Evolutionary conservation across 2,888 invertebrate species (phyloP).

Genomic region (Cantharis rustica): DNA sequence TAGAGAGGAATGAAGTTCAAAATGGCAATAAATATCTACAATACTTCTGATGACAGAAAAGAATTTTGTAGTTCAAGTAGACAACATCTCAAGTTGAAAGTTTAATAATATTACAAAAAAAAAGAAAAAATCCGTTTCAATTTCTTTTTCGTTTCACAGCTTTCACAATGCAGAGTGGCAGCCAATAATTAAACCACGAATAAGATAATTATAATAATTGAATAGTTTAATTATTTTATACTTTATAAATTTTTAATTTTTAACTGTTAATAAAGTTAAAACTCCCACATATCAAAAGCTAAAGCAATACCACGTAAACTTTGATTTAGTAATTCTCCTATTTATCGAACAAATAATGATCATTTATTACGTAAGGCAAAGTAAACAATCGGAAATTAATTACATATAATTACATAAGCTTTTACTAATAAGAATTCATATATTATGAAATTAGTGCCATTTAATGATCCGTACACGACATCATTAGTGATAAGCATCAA

Average conservation of each 20-base stretch:
- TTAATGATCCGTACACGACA: not conserved
- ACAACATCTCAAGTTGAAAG: not conserved
- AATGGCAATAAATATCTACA: not conserved
- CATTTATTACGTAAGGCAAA: not conserved
- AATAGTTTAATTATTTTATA: no score
- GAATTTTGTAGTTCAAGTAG: not conserved
- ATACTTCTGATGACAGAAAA: not conserved
- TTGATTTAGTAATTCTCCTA: not conserved
- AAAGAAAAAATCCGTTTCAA: not conserved
- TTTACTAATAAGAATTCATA: not conserved
- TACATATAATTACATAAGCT: not conserved
- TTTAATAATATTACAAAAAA: not conserved
- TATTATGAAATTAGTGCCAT: not conserved
- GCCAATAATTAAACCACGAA: not conserved
- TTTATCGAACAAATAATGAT: not conserved
- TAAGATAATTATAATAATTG: not conserved
- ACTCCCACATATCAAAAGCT: not conserved
- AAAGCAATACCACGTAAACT: not conserved
- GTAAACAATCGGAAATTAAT: not conserved
- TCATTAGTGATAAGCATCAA: not conserved
- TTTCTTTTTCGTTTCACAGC: not conserved
- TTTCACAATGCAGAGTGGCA: not conserved
- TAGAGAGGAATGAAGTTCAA: not conserved
- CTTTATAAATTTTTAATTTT: no score
- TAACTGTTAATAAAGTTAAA: no score